A percentile compares a stretch with the other conserved stretches of the same genome.
Evolutionary conservation across 2,113 vertebrate species (phyloP).

Genomic region (Glaucidium brasilianum): DNA sequence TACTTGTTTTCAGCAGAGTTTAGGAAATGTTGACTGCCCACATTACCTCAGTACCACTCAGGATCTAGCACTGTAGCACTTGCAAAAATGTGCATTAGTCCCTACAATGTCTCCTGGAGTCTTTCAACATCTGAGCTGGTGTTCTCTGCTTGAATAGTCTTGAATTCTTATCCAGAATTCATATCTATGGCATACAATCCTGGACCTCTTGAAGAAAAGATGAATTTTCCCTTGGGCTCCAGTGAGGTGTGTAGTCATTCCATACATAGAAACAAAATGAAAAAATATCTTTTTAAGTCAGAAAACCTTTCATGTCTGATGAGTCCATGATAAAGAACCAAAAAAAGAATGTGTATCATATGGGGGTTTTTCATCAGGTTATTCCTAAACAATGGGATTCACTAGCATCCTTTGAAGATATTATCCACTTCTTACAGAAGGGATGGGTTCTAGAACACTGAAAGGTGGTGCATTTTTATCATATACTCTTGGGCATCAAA

Average conservation of each 20-base stretch:
- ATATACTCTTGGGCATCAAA: background rate
- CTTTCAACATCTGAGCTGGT: background rate
- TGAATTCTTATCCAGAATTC: background rate
- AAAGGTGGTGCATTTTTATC: background rate
- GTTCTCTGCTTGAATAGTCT: background rate
- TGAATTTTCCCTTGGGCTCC: background rate
- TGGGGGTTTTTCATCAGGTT: background rate
- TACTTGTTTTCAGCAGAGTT: background rate
- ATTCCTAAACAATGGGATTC: background rate
- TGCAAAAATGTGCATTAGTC: background rate
- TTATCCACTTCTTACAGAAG: background rate
- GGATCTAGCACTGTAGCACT: background rate
- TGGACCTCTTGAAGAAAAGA: background rate
- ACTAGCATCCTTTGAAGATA: background rate
- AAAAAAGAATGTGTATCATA: background rate
- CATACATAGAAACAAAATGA: background rate
- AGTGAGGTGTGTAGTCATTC: accelerated
- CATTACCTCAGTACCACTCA: background rate
- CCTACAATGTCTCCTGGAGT: background rate
- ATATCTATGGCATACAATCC: accelerated
- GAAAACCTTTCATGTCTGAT: background rate
- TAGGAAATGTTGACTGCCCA: background rate
- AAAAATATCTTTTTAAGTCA: background rate
- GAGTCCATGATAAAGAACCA: background rate
- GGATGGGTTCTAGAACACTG: background rate